Conservation (phyloP, 2,888 invertebrate species). For the Ommatoiulus sabulosus region DNA sequence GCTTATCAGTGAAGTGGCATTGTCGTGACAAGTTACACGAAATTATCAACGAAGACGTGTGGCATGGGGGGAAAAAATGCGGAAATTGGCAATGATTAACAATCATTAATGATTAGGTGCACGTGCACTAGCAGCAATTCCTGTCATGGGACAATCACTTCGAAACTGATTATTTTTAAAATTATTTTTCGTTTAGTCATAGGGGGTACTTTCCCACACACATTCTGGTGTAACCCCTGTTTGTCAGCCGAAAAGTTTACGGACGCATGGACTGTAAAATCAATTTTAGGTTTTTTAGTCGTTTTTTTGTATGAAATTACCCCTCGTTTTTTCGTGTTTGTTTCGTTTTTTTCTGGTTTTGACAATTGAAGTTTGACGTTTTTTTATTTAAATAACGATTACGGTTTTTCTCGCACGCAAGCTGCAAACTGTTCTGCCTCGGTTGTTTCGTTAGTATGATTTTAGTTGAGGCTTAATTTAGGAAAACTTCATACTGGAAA, state of each 20-base stretch:
- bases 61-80: background rate
- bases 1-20: background rate
- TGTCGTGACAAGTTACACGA: background rate
- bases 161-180: background rate
- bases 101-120: background rate
- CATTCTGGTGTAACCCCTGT: background rate
- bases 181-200: background rate
- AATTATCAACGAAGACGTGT: background rate
- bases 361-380: background rate
- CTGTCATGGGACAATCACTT: background rate
- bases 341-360: background rate
- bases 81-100: conserved; percentile 7
- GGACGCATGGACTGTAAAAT: background rate
- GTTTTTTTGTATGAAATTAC: background rate
- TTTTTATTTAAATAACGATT: background rate
- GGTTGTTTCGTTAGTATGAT: too few species aligned
- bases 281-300: background rate
- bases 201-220: background rate
- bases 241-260: background rate
- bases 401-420: background rate
- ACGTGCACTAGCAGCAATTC: background rate
- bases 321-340: background rate
- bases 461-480: too few species aligned
- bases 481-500: too few species aligned
- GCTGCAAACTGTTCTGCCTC: background rate